Conservation (phyloP, 2,113 vertebrate genomes). For the Rallus limicola region DNA sequence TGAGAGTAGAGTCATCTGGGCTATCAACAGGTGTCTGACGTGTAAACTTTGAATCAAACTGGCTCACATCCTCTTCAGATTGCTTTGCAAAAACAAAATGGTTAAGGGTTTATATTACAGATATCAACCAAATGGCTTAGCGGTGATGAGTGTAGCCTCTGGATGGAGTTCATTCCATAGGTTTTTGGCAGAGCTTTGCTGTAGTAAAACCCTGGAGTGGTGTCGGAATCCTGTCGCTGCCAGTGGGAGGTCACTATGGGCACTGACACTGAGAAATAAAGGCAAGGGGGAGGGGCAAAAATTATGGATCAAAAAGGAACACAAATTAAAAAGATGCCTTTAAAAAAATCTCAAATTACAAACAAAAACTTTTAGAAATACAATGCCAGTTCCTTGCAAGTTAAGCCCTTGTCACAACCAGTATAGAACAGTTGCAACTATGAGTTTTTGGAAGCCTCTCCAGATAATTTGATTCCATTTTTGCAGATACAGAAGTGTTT, state of each 20-base stretch:
- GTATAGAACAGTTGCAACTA: neutral
- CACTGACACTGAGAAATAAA: slow-evolving; percentile 67
- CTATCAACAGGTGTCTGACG: slow-evolving; percentile 98
- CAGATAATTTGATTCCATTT: neutral
- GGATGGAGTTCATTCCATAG: slow-evolving; percentile 62
- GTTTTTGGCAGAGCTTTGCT: slow-evolving; percentile 65
- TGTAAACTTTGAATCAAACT: slow-evolving; percentile 99
- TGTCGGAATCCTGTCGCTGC: slow-evolving; percentile 60
- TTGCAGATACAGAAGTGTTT: neutral
- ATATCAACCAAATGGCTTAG: slow-evolving; percentile 61
- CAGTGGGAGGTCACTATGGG: slow-evolving; percentile 57
- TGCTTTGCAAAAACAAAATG: slow-evolving; percentile 84
- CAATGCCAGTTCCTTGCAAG: slow-evolving; percentile 12
- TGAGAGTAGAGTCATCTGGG: slow-evolving; percentile 96
- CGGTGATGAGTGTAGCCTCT: slow-evolving; percentile 45
- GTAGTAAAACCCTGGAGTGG: slow-evolving; percentile 61
- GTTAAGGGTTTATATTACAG: slow-evolving; percentile 64
- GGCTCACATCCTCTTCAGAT: slow-evolving; percentile 98
- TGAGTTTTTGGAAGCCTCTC: neutral
- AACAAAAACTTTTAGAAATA: slow-evolving; percentile 18
- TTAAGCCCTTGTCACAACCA: slow-evolving; percentile 15
- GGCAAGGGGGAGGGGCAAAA: slow-evolving; percentile 57
- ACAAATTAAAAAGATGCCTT: slow-evolving; percentile 58
- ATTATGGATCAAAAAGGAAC: slow-evolving; percentile 65
- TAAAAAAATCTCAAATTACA: slow-evolving; percentile 19